Base-by-base conservation (phyloP, 1,140 invertebrate species). In the Lepidurus packardi region DNA sequence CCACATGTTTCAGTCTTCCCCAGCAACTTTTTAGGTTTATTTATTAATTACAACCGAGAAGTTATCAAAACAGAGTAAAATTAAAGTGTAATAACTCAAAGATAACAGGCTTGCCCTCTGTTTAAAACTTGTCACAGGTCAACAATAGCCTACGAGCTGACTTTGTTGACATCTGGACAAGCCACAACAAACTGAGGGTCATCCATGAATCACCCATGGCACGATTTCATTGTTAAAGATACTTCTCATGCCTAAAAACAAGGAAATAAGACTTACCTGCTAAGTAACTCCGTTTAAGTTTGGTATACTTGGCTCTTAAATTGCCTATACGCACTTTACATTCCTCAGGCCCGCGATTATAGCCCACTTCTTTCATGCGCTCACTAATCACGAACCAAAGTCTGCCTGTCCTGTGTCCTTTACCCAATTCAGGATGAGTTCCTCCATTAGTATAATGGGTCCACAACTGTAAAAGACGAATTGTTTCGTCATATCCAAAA, bases 241-340 rank as follows among this genome's bases (percentile, higher is more conserved):
- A 43, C 11, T 21, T 44, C n/a, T 21, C 41, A 75, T 25, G 8
- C 41, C 34, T 43, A 41, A 10, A 41, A 44, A 42, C 43, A 44
- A 10, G n/a, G 41, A 65, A 6, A 42, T 47, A 1, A 13, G 21
- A 75, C 42, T 78, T 73, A 78, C 78, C 78, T 41, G 78, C 42
- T 44, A 78, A 73, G 47, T 78, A 78, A 43, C 78, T 73, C 44
- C 78, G 65, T 45, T 78, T 78, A 74, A 78, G 78, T 74, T 78
- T 78, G 74, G 78, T 78, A 74, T 78, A 78, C 75, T 78, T 78
- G 78, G 78, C 78, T 78, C 78, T 78, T 73, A 78, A 45, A 73
- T 78, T 78, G 43, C 78, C 78, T 45, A 78, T 74, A 74, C 78
- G 78, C 73, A 78, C 78, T 78, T 78, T 78, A 74, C 78, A 78